Evolutionary conservation across 2,113 vertebrate species (phyloP), one percentile per base, ranked within the genome.

Genomic region (Calidris pygmaea): DNA sequence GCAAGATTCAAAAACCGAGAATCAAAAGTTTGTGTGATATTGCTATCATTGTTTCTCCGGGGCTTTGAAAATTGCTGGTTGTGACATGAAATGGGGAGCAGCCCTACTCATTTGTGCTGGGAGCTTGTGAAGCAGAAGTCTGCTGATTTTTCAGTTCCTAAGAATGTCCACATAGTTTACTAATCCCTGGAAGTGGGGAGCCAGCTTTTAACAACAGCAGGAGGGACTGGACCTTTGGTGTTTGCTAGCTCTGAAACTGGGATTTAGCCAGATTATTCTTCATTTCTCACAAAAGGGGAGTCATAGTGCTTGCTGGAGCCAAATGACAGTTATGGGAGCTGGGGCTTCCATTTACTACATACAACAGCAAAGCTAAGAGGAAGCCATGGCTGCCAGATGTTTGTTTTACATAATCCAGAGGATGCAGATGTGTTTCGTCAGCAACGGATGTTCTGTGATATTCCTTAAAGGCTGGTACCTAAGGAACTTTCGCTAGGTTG

Each of bases 191-290:
- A 95, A 96, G 68, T 82, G 76, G 92, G 67, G 52, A 97, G 83
- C 65, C 86, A 92, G 88, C 52, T 94, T 96, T 96, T 89, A 92
- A 76, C 48, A 95, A 84, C 95, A 97, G 90, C 92, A 91, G 95
- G 91, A 95, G 91, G 94, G 93, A 93, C 65, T 62, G 81, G 76
- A 95, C 89, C 72, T 96, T 95, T 95, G 77, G 89, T 93, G 91
- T 95, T 86, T 50, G 18, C 80, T 94, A 80, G 87, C 67, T 96
- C 88, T 91, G 56, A 87, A 95, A 66, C 78, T 95, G 95, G 93
- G 90, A 83, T 93, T 87, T 96, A 93, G 95, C 91, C 96, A 97
- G 90, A 92, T 96, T 96, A 95, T 96, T 96, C 91, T 96, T 97
- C 90, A 78, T 93, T 93, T 95, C 92, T 96, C 83, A 95, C 95